These are phyloP conservation scores for Meganola albula DNA, from an alignment of 2,888 invertebrate genomes.

Conservation along the genomic window DNA sequence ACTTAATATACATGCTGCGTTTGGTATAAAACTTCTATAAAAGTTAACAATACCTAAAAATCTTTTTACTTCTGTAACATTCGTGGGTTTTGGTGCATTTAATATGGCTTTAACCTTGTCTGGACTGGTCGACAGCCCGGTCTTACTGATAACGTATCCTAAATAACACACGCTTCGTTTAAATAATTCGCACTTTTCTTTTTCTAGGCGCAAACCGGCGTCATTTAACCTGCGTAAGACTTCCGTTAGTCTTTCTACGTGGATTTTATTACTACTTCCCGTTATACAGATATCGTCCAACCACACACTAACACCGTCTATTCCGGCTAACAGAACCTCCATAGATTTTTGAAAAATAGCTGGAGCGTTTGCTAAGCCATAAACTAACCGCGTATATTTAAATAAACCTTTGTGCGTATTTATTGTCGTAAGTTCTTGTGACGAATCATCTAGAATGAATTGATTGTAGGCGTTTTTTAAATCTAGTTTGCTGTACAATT, in stretches of 20 bases:
- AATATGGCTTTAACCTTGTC: conserved; percentile 27
- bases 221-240: conserved; percentile 17
- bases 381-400: conserved; percentile 29
- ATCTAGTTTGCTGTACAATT: conserved; percentile 2
- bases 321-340: conserved; percentile 22
- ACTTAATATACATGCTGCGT: conserved; percentile 17
- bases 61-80: conserved; percentile 18
- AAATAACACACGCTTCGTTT: conserved; percentile 4
- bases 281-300: conserved; percentile 29
- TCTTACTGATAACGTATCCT: conserved; percentile 10
- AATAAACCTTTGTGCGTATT: conserved; percentile 31
- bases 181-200: conserved; percentile 3
- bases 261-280: conserved; percentile 5
- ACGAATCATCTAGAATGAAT: conserved; percentile 8
- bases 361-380: conserved; percentile 33
- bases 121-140: neutral
- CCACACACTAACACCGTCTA: conserved; percentile 25
- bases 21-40: conserved; percentile 28
- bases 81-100: conserved; percentile 18
- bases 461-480: conserved; percentile 20
- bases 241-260: conserved; percentile 11
- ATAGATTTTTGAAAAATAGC: conserved; percentile 41
- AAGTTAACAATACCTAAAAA: conserved; percentile 30
- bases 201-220: conserved; percentile 13
- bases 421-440: conserved; percentile 24